Evolutionary conservation across 2,113 vertebrate genomes (phyloP).

Genomic region (Ranitomeya imitator): DNA sequence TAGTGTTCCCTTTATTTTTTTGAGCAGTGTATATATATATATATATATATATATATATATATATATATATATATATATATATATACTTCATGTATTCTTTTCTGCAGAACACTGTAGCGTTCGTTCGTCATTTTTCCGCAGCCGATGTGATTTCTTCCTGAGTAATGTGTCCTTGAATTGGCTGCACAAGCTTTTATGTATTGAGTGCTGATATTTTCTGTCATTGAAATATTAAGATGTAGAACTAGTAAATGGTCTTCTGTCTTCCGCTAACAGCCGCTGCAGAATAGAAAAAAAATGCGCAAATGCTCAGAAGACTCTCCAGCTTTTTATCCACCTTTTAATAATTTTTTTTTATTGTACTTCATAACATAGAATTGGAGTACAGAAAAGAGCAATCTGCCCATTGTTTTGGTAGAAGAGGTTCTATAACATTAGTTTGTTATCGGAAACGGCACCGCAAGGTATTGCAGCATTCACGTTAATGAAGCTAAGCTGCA

Average conservation of each 20-base stretch:
- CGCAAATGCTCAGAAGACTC: background rate
- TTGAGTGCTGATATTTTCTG: background rate
- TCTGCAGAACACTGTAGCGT: background rate
- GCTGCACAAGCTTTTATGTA: constrained; percentile 33
- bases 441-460: background rate
- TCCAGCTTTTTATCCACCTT: background rate
- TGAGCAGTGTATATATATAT: too few relatives aligned
- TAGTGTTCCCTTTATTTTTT: too few relatives aligned
- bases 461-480: background rate
- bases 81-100: background rate
- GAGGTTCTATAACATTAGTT: background rate
- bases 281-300: background rate
- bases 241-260: constrained; percentile 1
- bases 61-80: background rate
- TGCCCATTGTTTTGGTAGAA: background rate
- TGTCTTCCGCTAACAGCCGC: background rate
- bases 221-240: background rate
- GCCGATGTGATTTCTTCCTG: background rate
- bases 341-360: background rate
- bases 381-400: background rate
- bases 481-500: background rate
- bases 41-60: background rate
- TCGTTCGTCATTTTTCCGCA: background rate
- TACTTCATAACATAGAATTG: background rate
- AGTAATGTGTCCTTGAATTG: background rate